phyloP scores from a whole-genome alignment of 2,888 invertebrate genomes.

The Thelaira solivaga region DNA sequence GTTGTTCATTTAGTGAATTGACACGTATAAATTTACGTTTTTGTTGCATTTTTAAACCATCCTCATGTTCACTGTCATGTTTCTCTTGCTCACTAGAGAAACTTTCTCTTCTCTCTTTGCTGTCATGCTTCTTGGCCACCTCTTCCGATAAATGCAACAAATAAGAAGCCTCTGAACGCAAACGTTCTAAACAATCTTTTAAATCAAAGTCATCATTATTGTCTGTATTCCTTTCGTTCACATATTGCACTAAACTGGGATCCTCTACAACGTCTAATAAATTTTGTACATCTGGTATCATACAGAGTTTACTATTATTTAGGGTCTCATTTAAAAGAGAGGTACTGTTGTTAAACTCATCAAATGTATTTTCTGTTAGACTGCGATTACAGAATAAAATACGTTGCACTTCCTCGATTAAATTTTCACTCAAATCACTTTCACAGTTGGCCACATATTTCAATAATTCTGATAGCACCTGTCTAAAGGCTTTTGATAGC shows the following conservation, averaged over 20 bases:
- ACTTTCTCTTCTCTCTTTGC: slow-evolving; percentile 55
- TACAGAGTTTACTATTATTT: slow-evolving; percentile 77
- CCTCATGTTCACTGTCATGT: slow-evolving; percentile 69
- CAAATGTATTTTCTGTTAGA: slow-evolving; percentile 64
- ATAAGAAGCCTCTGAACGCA: slow-evolving; percentile 84
- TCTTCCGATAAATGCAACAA: slow-evolving; percentile 81
- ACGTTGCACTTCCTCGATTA: slow-evolving; percentile 80
- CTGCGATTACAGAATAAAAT: slow-evolving; percentile 68
- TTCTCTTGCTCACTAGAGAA: slow-evolving; percentile 66
- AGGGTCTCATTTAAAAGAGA: slow-evolving; percentile 67
- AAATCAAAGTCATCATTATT: slow-evolving; percentile 79
- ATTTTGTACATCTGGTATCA: slow-evolving; percentile 83
- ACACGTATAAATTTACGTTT: slow-evolving; percentile 70
- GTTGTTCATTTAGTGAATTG: slow-evolving; percentile 74
- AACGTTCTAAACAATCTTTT: slow-evolving; percentile 82
- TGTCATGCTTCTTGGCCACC: slow-evolving; percentile 66
- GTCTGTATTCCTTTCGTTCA: slow-evolving; percentile 78
- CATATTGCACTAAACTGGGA: slow-evolving; percentile 79
- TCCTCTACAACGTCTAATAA: slow-evolving; percentile 81
- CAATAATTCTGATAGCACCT: slow-evolving; percentile 83
- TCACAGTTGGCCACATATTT: slow-evolving; percentile 87
- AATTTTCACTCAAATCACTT: slow-evolving; percentile 86
- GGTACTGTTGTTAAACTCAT: slow-evolving; percentile 65
- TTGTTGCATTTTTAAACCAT: slow-evolving; percentile 67
- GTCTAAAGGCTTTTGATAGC: slow-evolving; percentile 82